phyloP scores from a whole-genome alignment of 2,888 invertebrate genomes.

The Drosophila prolongata region DNA sequence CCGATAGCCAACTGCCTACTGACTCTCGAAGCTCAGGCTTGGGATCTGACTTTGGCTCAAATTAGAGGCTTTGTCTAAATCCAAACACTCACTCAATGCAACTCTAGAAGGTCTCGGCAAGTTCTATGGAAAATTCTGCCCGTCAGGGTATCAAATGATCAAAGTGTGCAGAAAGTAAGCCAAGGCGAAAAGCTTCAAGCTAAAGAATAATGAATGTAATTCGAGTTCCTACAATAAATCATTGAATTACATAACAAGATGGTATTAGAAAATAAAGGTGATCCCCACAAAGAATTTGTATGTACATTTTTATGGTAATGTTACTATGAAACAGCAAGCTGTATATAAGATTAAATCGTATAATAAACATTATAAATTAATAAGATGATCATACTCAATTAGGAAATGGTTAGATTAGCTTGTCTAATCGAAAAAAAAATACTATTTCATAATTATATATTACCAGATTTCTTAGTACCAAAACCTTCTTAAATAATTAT shows the following conservation, averaged over 20 bases:
- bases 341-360: neutral
- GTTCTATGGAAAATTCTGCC: slow-evolving; percentile 33
- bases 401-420: too few species aligned
- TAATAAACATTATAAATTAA: too few species aligned
- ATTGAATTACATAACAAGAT: neutral
- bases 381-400: too few species aligned
- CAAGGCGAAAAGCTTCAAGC: slow-evolving; percentile 27
- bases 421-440: too few species aligned
- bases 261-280: neutral
- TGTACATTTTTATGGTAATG: neutral
- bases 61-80: slow-evolving; percentile 32
- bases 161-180: slow-evolving; percentile 28
- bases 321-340: neutral
- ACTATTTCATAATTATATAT: too few species aligned
- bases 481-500: too few species aligned
- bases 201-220: slow-evolving; percentile 20
- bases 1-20: slow-evolving; percentile 28
- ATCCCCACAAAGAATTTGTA: neutral
- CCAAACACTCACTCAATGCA: slow-evolving; percentile 23
- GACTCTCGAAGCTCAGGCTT: slow-evolving; percentile 43
- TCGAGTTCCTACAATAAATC: neutral
- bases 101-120: slow-evolving; percentile 27
- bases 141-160: slow-evolving; percentile 35
- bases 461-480: too few species aligned
- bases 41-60: slow-evolving; percentile 14